Evolutionary conservation across 2,113 vertebrate genomes (phyloP).

Genomic region (Ardeotis arabs): DNA sequence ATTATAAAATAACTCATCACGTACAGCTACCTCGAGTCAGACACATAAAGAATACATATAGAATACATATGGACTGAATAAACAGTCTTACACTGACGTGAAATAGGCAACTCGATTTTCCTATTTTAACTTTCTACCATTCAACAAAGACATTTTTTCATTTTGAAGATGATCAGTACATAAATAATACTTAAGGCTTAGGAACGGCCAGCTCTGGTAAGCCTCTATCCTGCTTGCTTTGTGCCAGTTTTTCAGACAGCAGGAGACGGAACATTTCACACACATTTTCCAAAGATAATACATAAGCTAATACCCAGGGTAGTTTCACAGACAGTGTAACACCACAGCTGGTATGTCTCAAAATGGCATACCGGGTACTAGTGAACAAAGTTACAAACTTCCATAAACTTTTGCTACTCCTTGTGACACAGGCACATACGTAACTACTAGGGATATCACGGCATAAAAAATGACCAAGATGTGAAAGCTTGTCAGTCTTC

Average conservation of each 20-base stretch:
- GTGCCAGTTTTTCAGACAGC: background rate
- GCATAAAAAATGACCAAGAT: background rate
- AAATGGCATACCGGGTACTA: fast-evolving
- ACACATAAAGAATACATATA: background rate
- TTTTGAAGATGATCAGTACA: background rate
- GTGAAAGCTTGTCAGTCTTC: background rate
- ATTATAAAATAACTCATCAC: background rate
- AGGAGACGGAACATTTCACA: background rate
- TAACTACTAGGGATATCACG: fast-evolving
- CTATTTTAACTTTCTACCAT: background rate
- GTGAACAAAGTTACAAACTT: background rate
- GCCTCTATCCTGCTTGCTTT: background rate
- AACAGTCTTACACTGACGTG: background rate
- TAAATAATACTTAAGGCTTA: background rate
- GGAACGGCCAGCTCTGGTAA: background rate
- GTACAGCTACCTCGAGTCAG: background rate
- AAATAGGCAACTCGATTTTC: background rate
- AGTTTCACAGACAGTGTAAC: background rate
- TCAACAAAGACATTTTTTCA: background rate
- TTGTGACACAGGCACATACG: background rate
- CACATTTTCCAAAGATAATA: fast-evolving
- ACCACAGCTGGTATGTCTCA: background rate
- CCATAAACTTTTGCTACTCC: background rate
- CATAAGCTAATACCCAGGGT: background rate
- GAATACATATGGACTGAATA: background rate